Conservation (phyloP, 2,888 invertebrate species). For the Andrena marginata region DNA sequence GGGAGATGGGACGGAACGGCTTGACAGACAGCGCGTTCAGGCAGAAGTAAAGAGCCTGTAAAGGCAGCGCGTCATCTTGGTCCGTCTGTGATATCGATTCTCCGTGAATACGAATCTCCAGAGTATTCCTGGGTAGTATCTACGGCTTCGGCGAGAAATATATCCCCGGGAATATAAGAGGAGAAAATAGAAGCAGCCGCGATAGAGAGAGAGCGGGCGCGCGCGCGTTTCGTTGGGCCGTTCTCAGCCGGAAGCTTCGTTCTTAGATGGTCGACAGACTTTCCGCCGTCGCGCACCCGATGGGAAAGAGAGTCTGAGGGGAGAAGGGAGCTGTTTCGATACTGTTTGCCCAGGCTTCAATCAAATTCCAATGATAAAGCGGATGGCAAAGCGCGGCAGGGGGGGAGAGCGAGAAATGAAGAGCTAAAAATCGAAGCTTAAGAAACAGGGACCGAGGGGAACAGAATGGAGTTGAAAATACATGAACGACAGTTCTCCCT, state of each 20-base stretch:
- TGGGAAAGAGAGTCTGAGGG: neutral
- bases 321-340: neutral
- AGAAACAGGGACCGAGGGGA: neutral
- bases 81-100: constrained; percentile 58
- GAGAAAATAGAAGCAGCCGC: constrained; percentile 46
- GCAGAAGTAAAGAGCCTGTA: constrained; percentile 61
- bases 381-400: neutral
- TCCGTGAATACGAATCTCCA: constrained; percentile 56
- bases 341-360: constrained; percentile 22
- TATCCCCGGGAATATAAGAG: constrained; percentile 43
- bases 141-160: constrained; percentile 53
- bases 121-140: constrained; percentile 52
- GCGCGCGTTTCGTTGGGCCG: constrained; percentile 4
- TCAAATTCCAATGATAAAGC: constrained; percentile 20
- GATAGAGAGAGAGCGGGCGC: neutral
- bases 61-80: constrained; percentile 58
- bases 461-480: neutral
- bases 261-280: constrained; percentile 27
- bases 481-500: too few species aligned
- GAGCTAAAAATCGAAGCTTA: neutral
- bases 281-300: neutral
- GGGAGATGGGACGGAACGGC: constrained; percentile 51
- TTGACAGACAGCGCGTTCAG: constrained; percentile 59
- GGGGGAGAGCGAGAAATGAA: neutral
- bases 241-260: constrained; percentile 40